Base-by-base conservation (phyloP, 2,113 vertebrate genomes). In the Alexandromys fortis region DNA sequence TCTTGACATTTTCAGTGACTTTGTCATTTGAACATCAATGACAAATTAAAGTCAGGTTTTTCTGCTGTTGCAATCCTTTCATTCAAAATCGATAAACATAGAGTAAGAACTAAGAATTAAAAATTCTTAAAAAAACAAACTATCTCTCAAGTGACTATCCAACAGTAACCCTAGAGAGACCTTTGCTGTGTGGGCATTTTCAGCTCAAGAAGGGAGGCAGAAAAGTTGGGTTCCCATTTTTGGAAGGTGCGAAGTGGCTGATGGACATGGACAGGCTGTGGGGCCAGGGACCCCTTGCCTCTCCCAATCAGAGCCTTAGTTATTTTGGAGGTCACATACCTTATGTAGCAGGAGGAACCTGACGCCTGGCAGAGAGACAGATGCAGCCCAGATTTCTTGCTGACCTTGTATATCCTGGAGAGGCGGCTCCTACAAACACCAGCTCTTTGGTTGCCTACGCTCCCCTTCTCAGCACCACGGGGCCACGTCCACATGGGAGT, bases 241-340 rank as follows among this genome's bases (percentile, higher is more conserved):
- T 98, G 98, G 98, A 98, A 99, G 98, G 98, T 98, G 98, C 95
- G 96, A 97, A 97, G 73, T 95, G 65, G 91, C 91, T 99, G 99
- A 99, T 98, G 98, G 99, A 99, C 98, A 98, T 98, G 86, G 98
- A 97, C 99, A 99, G 99, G 98, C 98, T 98, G 96, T 77, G 91
- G 35, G 47, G 95, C 86, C 92, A 96, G 95, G 97, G 98, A 98
- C 96, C 98, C 98, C 98, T 98, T 98, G 98, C 98, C 98, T 98
- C 94, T 90, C 98, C 99, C 99, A 99, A 99, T 99, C 98, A 97
- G 96, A 95, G 94, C 87, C 96, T 96, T 92, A 90, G 98, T 99
- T 99, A 99, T 99, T 99, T 99, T 99, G 98, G 98, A 99, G 99
- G 98, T 96, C 97, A 93, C 98, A 99, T 99, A 98, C 99, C 99